A percentile compares a stretch with the other conserved stretches of the same genome.
phyloP scores from a whole-genome alignment of 1,140 invertebrate genomes.

The Centruroides vittatus region DNA sequence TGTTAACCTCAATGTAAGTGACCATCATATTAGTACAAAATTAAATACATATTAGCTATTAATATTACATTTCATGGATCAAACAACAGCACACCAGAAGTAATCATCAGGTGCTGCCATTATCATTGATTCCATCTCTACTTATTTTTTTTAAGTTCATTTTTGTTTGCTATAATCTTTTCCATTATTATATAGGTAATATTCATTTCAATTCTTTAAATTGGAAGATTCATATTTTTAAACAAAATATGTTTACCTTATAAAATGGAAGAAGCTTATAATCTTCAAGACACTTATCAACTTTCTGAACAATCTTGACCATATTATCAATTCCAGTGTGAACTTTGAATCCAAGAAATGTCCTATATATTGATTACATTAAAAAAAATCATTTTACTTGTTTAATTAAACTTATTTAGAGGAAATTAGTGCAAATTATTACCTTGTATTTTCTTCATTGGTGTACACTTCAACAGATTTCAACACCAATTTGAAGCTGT shows the following conservation, averaged over 20 bases:
- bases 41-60: too few relatives aligned
- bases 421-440: neutral
- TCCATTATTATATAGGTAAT: neutral
- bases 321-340: conserved; percentile 34
- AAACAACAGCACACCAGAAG: too few relatives aligned
- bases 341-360: conserved; percentile 50
- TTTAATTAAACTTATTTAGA: neutral
- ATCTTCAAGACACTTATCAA: conserved; percentile 46
- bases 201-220: neutral
- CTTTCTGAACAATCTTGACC: conserved; percentile 33
- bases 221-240: neutral
- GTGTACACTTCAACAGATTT: conserved; percentile 44
- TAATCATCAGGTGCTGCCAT: too few relatives aligned
- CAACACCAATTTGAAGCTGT: conserved; percentile 44
- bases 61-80: too few relatives aligned
- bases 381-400: neutral
- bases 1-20: too few relatives aligned
- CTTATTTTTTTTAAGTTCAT: too few relatives aligned
- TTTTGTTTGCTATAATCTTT: neutral
- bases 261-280: conserved; percentile 50
- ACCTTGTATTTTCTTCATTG: conserved; percentile 49
- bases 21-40: too few relatives aligned
- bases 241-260: conserved; percentile 31
- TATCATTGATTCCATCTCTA: too few relatives aligned
- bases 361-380: conserved; percentile 30